Percentiles rank a stretch among this genome's conserved stretches.
These are phyloP conservation scores for Lophius americanus DNA, from an alignment of 2,797 vertebrate species.

Conservation along the genomic window DNA sequence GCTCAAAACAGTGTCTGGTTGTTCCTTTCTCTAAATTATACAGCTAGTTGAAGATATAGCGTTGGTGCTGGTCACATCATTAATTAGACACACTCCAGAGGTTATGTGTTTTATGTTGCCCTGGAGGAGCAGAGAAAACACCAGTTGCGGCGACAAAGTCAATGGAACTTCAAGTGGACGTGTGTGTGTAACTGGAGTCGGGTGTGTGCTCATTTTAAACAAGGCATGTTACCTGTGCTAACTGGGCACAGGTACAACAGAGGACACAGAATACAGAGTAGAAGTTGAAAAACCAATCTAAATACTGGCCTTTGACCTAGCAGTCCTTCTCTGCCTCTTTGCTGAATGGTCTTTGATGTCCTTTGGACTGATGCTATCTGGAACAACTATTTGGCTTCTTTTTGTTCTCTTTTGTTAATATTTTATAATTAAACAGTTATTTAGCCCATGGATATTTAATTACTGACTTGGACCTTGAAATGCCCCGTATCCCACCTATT, in stretches of 20 bases:
- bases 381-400: constrained; percentile 7
- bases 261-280: constrained; percentile 63
- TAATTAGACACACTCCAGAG: constrained; percentile 68
- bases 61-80: constrained; percentile 31
- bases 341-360: constrained; percentile 51
- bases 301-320: constrained; percentile 61
- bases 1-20: constrained; percentile 27
- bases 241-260: constrained; percentile 59
- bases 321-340: constrained; percentile 35
- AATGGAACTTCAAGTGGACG: constrained; percentile 45
- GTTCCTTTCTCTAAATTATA: constrained; percentile 10
- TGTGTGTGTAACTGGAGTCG: constrained; percentile 65
- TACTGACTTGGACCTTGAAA: constrained; percentile 18
- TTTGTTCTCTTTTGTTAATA: constrained; percentile 18
- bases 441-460: constrained; percentile 21
- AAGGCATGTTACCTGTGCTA: constrained; percentile 60
- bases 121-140: constrained; percentile 64
- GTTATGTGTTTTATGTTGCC: constrained; percentile 69
- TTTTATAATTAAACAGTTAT: constrained; percentile 24
- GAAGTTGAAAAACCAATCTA: constrained; percentile 68
- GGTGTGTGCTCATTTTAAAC: constrained; percentile 60
- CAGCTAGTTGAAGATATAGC: constrained; percentile 9
- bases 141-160: constrained; percentile 54
- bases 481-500: neutral
- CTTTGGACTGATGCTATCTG: constrained; percentile 58